Conservation (phyloP, 2,113 vertebrate genomes). For the Tympanuchus pallidicinctus region DNA sequence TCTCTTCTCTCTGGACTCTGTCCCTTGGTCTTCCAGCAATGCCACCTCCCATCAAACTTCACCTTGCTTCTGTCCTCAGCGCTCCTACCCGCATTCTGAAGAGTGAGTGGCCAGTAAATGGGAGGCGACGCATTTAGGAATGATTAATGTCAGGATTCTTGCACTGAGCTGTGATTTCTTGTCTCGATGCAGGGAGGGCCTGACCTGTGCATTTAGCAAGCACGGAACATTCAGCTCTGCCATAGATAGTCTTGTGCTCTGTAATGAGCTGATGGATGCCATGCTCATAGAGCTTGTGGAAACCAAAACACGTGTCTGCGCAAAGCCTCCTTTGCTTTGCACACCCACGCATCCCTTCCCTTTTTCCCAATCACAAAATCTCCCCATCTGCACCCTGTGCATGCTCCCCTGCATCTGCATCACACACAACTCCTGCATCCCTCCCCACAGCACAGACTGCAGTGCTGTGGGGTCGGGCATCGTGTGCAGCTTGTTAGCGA, state of each 20-base stretch:
- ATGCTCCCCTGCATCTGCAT: not conserved
- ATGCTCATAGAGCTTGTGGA: not conserved
- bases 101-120: not conserved
- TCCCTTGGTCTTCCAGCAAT: not conserved
- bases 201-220: conserved; percentile 6
- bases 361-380: not conserved
- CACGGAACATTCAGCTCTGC: not conserved
- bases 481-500: not conserved
- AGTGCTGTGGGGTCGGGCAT: not conserved
- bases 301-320: not conserved
- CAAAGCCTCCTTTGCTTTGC: not conserved
- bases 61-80: not conserved
- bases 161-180: not conserved
- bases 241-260: not conserved
- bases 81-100: not conserved
- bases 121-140: not conserved
- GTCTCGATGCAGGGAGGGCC: not conserved
- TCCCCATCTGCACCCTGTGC: not conserved
- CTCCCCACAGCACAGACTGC: accelerated
- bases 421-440: not conserved
- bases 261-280: not conserved
- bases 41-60: not conserved
- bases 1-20: not conserved
- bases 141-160: not conserved
- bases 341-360: not conserved